phyloP scores from a whole-genome alignment of 1,140 invertebrate genomes.

The Eumeta japonica region DNA sequence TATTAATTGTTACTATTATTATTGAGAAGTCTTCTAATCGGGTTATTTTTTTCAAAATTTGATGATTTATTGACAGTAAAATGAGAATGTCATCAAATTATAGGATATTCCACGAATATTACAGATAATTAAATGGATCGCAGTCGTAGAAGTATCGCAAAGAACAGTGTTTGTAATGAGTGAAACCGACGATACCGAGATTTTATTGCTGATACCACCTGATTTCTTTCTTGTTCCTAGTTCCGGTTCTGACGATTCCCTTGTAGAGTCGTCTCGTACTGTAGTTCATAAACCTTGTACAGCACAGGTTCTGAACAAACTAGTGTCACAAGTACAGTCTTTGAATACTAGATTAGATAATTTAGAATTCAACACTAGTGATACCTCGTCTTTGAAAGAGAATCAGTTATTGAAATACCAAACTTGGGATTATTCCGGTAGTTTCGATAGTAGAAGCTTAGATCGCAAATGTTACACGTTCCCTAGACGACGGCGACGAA shows the following conservation, averaged over 20 bases:
- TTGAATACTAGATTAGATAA: constrained; percentile 60
- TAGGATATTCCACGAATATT: too few relatives aligned
- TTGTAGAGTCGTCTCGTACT: constrained; percentile 32
- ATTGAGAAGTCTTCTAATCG: too few relatives aligned
- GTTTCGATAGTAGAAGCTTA: constrained; percentile 25
- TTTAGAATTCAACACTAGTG: constrained; percentile 34
- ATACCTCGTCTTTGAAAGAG: constrained; percentile 22
- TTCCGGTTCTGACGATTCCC: constrained; percentile 57
- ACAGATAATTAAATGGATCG: too few relatives aligned
- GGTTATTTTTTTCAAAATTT: too few relatives aligned
- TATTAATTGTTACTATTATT: too few relatives aligned
- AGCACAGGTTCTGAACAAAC: constrained; percentile 61
- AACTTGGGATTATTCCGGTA: constrained; percentile 28
- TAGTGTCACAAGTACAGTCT: constrained; percentile 62
- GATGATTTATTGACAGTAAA: too few relatives aligned
- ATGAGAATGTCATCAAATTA: too few relatives aligned
- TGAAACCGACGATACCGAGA: constrained; percentile 80
- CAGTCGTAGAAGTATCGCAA: too few relatives aligned
- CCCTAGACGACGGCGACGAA: constrained; percentile 31
- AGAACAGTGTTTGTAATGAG: constrained; percentile 78
- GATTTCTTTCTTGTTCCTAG: constrained; percentile 65
- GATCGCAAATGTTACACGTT: constrained; percentile 42
- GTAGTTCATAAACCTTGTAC: constrained; percentile 43
- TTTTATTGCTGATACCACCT: constrained; percentile 73
- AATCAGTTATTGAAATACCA: constrained; percentile 16